These are phyloP conservation scores for Hylomyscus alleni DNA, from an alignment of 2,797 vertebrate species.

Conservation along the genomic window DNA sequence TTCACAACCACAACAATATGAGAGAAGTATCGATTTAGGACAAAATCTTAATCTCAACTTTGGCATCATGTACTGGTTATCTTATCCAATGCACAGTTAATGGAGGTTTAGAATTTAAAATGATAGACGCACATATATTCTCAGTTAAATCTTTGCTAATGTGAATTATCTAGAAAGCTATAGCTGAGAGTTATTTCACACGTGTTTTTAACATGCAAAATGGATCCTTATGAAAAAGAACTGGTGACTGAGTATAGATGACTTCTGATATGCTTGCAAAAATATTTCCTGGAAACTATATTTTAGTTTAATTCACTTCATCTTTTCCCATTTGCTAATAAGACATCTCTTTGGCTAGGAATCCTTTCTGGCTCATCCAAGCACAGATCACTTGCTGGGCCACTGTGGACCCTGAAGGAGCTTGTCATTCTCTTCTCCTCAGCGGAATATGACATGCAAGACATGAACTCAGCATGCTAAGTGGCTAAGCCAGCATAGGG, in stretches of 20 bases:
- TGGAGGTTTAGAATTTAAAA: slow-evolving; percentile 25
- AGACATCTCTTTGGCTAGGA: slow-evolving; percentile 79
- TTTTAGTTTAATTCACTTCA: slow-evolving; percentile 60
- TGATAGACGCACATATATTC: neutral
- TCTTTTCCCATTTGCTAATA: slow-evolving; percentile 72
- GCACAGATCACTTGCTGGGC: slow-evolving; percentile 77
- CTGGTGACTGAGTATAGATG: slow-evolving; percentile 1
- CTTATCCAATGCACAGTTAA: neutral
- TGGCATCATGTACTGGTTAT: neutral
- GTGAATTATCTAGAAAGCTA: slow-evolving; percentile 14
- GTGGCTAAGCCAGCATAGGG: slow-evolving; percentile 24
- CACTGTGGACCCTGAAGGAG: neutral
- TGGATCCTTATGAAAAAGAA: slow-evolving; percentile 34
- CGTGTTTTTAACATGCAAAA: slow-evolving; percentile 62
- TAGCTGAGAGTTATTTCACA: slow-evolving; percentile 1
- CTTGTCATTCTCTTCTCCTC: slow-evolving; percentile 74
- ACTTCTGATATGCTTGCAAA: slow-evolving; percentile 58
- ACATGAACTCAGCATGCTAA: slow-evolving; percentile 70
- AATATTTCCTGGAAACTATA: slow-evolving; percentile 46
- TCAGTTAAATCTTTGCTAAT: slow-evolving; percentile 35
- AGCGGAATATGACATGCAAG: slow-evolving; percentile 66
- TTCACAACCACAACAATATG: slow-evolving; percentile 25
- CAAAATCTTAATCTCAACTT: slow-evolving; percentile 53
- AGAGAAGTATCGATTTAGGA: neutral
- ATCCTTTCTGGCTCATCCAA: slow-evolving; percentile 71